Conservation (phyloP, 1,140 invertebrate genomes). For the Zaprionus nigranus region DNA sequence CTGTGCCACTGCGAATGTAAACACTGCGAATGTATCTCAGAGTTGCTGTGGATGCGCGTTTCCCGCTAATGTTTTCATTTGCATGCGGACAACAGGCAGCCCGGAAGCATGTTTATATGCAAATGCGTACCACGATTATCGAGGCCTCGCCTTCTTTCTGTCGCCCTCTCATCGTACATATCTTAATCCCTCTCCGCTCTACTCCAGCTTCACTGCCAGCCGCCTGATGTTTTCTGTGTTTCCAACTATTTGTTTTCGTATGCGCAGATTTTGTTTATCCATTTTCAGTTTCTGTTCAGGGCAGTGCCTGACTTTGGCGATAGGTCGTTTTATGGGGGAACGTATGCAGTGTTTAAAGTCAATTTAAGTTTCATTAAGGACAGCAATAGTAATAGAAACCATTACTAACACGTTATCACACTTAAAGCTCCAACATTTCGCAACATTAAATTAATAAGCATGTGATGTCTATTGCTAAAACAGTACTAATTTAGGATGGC, state of each 20-base stretch:
- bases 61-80: slow-evolving; percentile 80
- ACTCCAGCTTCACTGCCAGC: not conserved
- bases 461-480: too few relatives aligned
- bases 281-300: too few relatives aligned
- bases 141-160: slow-evolving; percentile 24
- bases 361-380: not conserved
- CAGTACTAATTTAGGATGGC: too few relatives aligned
- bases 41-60: slow-evolving; percentile 47
- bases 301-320: too few relatives aligned
- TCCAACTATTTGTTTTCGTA: slow-evolving; percentile 65
- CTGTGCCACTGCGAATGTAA: slow-evolving; percentile 21
- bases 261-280: slow-evolving; percentile 58
- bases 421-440: too few relatives aligned
- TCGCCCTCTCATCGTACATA: not conserved
- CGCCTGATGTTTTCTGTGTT: slow-evolving; percentile 29
- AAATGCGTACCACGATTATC: slow-evolving; percentile 76
- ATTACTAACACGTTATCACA: too few relatives aligned
- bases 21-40: slow-evolving; percentile 26
- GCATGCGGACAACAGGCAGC: slow-evolving; percentile 66
- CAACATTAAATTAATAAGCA: too few relatives aligned
- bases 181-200: not conserved
- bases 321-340: not conserved
- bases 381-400: too few relatives aligned
- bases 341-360: not conserved
- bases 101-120: slow-evolving; percentile 75